A percentile compares a stretch with the other conserved stretches of the same genome.
phyloP scores from a whole-genome alignment of 2,113 vertebrate genomes.

The human (Homo sapiens) region DNA sequence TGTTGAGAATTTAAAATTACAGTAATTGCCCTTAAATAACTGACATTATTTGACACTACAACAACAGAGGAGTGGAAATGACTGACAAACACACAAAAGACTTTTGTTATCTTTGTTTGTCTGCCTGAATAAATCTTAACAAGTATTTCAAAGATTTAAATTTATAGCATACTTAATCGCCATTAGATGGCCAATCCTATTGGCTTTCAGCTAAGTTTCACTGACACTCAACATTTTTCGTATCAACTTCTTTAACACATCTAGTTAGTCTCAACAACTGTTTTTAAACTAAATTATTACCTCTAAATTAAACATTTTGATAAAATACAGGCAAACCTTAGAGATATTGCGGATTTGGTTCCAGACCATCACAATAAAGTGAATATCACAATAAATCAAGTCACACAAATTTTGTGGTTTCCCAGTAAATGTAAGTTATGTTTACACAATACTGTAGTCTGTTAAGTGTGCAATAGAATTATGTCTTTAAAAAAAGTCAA shows the following conservation, averaged over 20 bases:
- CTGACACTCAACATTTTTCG: conserved; percentile 83
- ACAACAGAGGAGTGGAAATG: conserved; percentile 88
- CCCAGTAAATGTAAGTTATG: neutral
- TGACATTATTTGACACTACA: conserved; percentile 91
- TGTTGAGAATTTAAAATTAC: conserved; percentile 92
- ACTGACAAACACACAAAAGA: conserved; percentile 91
- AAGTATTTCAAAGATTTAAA: conserved; percentile 91
- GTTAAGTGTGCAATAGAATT: neutral
- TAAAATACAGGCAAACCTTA: conserved; percentile 42
- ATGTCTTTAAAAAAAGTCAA: neutral
- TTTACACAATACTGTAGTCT: neutral
- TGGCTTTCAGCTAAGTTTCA: conserved; percentile 82
- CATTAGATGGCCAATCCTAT: conserved; percentile 86
- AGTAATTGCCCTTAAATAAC: conserved; percentile 92
- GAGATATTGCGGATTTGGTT: neutral
- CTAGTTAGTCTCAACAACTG: conserved; percentile 77
- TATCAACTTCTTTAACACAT: conserved; percentile 74
- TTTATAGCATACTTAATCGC: conserved; percentile 89
- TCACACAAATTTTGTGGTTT: neutral
- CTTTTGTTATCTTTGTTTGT: conserved; percentile 93
- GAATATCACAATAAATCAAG: neutral
- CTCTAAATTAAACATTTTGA: conserved; percentile 75
- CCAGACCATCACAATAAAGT: neutral
- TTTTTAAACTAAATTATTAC: conserved; percentile 80
- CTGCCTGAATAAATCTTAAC: conserved; percentile 92